These are phyloP conservation scores for Ceratina calcarata DNA, from an alignment of 1,140 invertebrate species.

Conservation along the genomic window DNA sequence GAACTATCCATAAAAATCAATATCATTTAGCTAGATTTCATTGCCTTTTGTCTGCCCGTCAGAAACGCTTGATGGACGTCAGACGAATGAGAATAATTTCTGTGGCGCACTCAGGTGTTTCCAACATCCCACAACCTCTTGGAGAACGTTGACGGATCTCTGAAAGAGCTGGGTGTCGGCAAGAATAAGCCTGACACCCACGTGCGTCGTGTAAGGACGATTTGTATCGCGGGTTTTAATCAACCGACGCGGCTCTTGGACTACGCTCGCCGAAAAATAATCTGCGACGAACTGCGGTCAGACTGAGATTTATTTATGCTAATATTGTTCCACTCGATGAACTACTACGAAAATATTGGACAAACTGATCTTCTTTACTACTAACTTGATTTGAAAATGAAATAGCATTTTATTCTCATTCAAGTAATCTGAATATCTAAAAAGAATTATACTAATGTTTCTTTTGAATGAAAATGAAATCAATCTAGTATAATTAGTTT, in stretches of 20 bases:
- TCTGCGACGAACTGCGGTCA: conserved; percentile 6
- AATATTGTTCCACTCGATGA: conserved; percentile 25
- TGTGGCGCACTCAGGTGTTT: background rate
- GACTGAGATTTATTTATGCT: conserved; percentile 35
- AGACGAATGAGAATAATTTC: background rate
- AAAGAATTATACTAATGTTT: too few relatives aligned
- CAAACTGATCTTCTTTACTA: too few relatives aligned
- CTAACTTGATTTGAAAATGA: too few relatives aligned
- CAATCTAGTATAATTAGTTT: too few relatives aligned
- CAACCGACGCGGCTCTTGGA: conserved; percentile 26
- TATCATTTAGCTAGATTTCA: background rate
- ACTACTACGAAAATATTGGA: too few relatives aligned
- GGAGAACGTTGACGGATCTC: background rate
- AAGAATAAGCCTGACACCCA: conserved; percentile 41
- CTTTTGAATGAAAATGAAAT: too few relatives aligned
- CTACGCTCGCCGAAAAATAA: conserved; percentile 27
- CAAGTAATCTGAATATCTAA: too few relatives aligned
- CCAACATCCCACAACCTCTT: conserved; percentile 2
- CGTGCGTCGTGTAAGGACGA: conserved; percentile 37
- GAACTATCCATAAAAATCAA: background rate
- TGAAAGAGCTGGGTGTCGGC: conserved; percentile 25
- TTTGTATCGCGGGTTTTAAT: conserved; percentile 48
- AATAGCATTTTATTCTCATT: too few relatives aligned
- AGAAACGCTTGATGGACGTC: background rate
- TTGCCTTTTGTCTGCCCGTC: background rate